A percentile compares a stretch with the other conserved stretches of the same genome.
Evolutionary conservation across 92 coral and sea anemone genomes (phyloP).

Genomic region (Phenganax stokvisi): DNA sequence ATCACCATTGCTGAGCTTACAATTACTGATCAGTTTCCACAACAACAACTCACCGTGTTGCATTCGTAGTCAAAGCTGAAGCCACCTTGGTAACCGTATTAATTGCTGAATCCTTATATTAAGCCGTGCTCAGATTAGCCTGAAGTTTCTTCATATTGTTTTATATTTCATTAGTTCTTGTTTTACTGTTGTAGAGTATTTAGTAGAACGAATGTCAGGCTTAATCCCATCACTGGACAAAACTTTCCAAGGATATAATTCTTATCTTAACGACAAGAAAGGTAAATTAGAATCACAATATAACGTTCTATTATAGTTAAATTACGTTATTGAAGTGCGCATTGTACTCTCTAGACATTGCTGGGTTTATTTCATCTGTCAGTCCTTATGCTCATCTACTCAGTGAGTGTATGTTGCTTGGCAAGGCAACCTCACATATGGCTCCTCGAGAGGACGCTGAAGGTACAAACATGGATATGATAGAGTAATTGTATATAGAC

Average conservation of each 20-base stretch:
- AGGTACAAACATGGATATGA: conserved; percentile 49
- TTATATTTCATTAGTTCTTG: not conserved
- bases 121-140: no score
- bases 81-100: no score
- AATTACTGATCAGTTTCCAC: no score
- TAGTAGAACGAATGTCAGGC: conserved; percentile 58
- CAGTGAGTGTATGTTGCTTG: conserved; percentile 75
- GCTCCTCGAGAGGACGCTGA: conserved; percentile 90
- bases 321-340: not conserved
- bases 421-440: conserved; percentile 95
- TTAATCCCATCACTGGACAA: conserved; percentile 29
- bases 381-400: conserved; percentile 73
- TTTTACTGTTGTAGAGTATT: conserved; percentile 57
- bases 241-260: conserved; percentile 28
- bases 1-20: not conserved
- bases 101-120: no score
- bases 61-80: no score
- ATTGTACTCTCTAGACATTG: conserved; percentile 50
- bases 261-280: conserved; percentile 35
- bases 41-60: no score
- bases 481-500: not conserved
- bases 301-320: not conserved
- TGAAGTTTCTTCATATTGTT: no score
- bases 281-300: not conserved
- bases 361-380: conserved; percentile 57